phyloP scores from a whole-genome alignment of 2,888 invertebrate species.

The Lasius platythorax region DNA sequence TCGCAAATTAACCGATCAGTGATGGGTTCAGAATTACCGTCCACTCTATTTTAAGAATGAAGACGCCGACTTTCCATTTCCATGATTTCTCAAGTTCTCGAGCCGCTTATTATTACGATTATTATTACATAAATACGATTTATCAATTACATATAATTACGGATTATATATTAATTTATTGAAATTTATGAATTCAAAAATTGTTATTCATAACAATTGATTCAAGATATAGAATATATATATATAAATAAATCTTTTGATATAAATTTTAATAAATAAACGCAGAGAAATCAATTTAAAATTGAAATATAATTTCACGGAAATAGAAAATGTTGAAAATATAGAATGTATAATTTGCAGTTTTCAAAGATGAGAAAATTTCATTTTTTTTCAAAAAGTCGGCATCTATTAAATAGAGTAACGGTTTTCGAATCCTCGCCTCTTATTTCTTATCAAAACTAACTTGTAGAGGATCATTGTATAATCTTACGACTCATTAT shows the following conservation, averaged over 20 bases:
- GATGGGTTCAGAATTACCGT: slow-evolving; percentile 48
- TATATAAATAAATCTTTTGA: neutral
- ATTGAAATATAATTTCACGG: neutral
- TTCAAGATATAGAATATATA: neutral
- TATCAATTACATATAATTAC: neutral
- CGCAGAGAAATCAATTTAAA: neutral
- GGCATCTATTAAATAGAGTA: neutral
- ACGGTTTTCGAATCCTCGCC: slow-evolving; percentile 26
- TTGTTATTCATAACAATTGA: neutral
- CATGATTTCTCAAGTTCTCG: neutral
- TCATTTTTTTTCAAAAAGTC: slow-evolving; percentile 3
- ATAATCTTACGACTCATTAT: slow-evolving; percentile 81
- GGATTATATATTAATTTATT: neutral
- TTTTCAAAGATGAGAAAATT: neutral
- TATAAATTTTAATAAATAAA: neutral
- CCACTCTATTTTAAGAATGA: neutral
- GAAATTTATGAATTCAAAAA: neutral
- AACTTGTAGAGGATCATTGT: slow-evolving; percentile 83
- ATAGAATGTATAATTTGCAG: neutral
- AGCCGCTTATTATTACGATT: neutral
- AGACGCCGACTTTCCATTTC: slow-evolving; percentile 11
- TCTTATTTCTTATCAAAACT: slow-evolving; percentile 82
- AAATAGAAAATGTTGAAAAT: neutral
- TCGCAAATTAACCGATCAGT: slow-evolving; percentile 72
- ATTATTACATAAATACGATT: neutral